Conservation (phyloP, 2,797 vertebrate species). For the Silurus aristotelis region DNA sequence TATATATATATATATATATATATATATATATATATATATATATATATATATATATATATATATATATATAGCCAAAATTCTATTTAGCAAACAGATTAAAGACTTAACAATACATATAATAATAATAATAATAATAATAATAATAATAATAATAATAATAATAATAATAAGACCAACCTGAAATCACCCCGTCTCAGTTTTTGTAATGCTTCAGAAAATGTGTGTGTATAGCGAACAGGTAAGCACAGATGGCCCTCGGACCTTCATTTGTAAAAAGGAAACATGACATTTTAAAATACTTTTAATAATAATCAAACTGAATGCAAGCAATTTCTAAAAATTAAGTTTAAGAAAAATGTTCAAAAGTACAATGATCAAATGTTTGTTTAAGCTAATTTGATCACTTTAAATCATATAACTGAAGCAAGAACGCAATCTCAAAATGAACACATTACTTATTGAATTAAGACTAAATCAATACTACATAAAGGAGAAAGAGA, state of each 20-base stretch:
- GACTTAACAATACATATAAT: neutral
- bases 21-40: too few species aligned
- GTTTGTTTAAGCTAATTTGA: neutral
- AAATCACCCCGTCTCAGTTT: constrained; percentile 92
- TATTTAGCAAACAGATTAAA: neutral
- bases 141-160: neutral
- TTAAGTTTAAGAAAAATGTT: neutral
- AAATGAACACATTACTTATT: too few species aligned
- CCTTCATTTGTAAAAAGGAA: constrained; percentile 67
- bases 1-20: too few species aligned
- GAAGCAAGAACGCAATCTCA: neutral
- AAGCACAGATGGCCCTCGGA: constrained; percentile 96
- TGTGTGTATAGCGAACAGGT: constrained; percentile 87
- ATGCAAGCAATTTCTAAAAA: neutral
- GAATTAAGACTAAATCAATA: too few species aligned
- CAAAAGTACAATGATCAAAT: neutral
- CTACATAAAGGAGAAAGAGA: too few species aligned
- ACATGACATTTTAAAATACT: constrained; percentile 13
- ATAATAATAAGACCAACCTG: constrained; percentile 82
- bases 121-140: neutral
- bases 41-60: too few species aligned
- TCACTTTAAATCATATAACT: neutral
- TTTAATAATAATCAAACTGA: neutral
- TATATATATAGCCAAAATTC: too few species aligned
- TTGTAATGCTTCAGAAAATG: constrained; percentile 89